Evolutionary conservation across 2,888 invertebrate genomes (phyloP), one percentile per base, ranked within the genome.

Genomic region (Leptopilina syphax): DNA sequence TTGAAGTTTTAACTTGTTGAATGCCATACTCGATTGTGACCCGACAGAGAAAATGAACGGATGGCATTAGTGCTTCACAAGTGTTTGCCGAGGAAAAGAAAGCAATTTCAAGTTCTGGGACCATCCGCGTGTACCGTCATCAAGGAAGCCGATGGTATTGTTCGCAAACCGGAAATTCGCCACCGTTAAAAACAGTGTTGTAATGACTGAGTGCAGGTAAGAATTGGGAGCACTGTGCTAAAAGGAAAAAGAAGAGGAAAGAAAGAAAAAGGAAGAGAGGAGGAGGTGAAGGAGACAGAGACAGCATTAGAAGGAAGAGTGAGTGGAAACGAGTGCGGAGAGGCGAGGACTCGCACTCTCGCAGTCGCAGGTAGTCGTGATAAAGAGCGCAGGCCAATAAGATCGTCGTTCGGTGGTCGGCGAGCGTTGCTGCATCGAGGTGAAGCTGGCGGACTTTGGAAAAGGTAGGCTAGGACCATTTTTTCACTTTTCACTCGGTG

Each of bases 391-490:
- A 73, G 77, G 76, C 73, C 65, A 82, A 78, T 73, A 77, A 80
- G 76, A 80, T 68, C 79, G 67, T 66, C 41, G 76, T 70, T 80
- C 80, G 82, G 82, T 81, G 79, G 77, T 80, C 81, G 77, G 79
- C 70, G 63, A 44, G 44, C 44, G 44, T 44, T 44, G 44, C 68
- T 78, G 81, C 67, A 79, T 80, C 78, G 82, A 83, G 82, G 77
- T 41, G 78, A 47, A 13, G 66, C 5, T 63, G 77, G 68, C 78
- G 80, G 79, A 66, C 85, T 85, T 84, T 84, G 76, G 66, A 66
- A 78, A 78, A 82, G 18, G 18, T 18, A 18, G 18, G 18, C 18
- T 18, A 18, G 76, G 34, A 34, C 47, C 9, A 50, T 50, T 50
- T 9, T 3, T 1, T 34, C 4, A 34, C 4, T 9, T 3, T 1